Conservation (phyloP, 2,888 invertebrate species). For the Pimpla rufipes region DNA sequence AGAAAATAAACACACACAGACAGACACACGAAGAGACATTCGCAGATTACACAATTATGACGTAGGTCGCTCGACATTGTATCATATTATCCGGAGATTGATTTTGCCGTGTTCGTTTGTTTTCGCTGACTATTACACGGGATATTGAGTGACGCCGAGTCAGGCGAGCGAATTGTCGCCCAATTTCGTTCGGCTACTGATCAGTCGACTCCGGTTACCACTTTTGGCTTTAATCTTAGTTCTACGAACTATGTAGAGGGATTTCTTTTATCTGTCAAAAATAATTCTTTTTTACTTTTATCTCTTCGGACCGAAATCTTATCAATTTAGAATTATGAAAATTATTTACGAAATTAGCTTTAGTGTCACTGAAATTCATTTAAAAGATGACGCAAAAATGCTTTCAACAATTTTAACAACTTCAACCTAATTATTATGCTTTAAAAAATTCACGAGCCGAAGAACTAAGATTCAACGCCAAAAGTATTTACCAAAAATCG, state of each 20-base stretch:
- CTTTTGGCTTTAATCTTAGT: not conserved
- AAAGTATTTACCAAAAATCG: not conserved
- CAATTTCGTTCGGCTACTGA: not conserved
- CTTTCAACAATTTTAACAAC: not conserved
- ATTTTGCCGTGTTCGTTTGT: conserved; percentile 35
- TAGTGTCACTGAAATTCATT: not conserved
- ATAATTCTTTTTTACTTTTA: not conserved
- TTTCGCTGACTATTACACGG: conserved; percentile 21
- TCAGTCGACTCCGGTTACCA: not conserved
- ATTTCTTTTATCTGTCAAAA: not conserved
- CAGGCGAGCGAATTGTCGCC: not conserved
- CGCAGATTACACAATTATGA: conserved; percentile 50
- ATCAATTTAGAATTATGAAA: too few species aligned
- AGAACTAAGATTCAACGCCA: not conserved
- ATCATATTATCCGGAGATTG: conserved; percentile 40
- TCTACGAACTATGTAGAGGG: not conserved
- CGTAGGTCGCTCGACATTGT: conserved; percentile 67
- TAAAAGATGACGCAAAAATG: not conserved
- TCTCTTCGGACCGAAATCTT: not conserved
- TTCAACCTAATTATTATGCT: not conserved
- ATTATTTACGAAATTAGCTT: not conserved
- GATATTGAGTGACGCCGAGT: not conserved
- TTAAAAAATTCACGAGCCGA: not conserved
- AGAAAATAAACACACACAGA: conserved; percentile 32
- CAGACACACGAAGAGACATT: conserved; percentile 9